Base-by-base conservation (phyloP, 2,797 vertebrate species). In the Microcaecilia unicolor region DNA sequence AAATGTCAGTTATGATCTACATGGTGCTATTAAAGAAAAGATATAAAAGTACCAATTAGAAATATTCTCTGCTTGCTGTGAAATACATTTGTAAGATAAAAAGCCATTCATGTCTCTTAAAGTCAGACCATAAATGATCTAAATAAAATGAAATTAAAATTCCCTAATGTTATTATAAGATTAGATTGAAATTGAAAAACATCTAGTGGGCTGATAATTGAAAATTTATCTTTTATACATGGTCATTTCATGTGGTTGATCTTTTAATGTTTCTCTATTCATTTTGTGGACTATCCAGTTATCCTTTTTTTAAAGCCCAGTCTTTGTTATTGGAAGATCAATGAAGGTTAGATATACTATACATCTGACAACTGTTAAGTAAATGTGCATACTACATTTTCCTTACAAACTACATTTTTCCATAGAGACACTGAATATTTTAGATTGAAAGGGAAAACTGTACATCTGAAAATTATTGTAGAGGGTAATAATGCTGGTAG, bases 291-390 rank as follows among this genome's bases (percentile, higher is more conserved):
- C 22, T 11, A 37, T 26, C 39, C 18, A 17, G 9, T 7, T 41
- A 28, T 27, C 18, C 4, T 52, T 47, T 51, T 50, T 44, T 41
- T 23, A 29, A 23, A 15, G 28, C 0, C 13, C 4, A 22, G 12
- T 19, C 27, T 51, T 58, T 55, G 42, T 37, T 28, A 28, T 12
- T 30, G 58, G 18, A 33, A 48, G 27, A 59, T 68, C 24, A 46
- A 15, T 58, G 28, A 24, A 41, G 23, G 13, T 39, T 56, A 42
- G 51, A 8, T 15, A 14, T n/a, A n/a, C n/a, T n/a, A n/a, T n/a
- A n/a, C 48, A 43, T 59, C 58, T 57, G 11, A 37, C 29, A 25
- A 20, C 36, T 28, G 31, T 39, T 50, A 58, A 51, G 14, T 44
- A 33, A 41, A 54, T 14, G 19, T 46, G 34, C 9, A 58, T n/a